Conservation (phyloP, 2,797 vertebrate genomes). For the Gymnoscopelus braueri region DNA sequence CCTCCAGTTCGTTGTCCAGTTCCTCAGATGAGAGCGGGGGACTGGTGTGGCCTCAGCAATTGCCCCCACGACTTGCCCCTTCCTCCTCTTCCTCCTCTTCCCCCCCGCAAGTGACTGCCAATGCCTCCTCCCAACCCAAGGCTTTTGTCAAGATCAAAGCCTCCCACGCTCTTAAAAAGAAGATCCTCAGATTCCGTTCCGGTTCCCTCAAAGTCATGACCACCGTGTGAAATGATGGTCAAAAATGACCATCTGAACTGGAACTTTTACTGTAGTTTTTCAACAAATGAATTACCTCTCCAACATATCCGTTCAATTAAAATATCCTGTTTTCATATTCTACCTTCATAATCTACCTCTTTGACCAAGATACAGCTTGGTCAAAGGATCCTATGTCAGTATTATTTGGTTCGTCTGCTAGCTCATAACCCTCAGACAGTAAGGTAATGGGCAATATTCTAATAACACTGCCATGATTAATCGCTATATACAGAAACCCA, state of each 20-base stretch:
- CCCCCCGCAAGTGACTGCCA: conserved; percentile 71
- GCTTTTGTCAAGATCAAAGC: conserved; percentile 94
- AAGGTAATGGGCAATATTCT: conserved; percentile 25
- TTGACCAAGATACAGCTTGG: neutral
- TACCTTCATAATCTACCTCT: conserved; percentile 51
- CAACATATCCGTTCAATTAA: conserved; percentile 8
- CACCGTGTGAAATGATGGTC: conserved; percentile 82
- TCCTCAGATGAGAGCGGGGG: conserved; percentile 90
- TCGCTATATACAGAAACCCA: neutral
- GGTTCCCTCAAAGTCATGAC: conserved; percentile 96
- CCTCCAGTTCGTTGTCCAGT: conserved; percentile 87
- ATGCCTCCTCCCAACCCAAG: conserved; percentile 76
- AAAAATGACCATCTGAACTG: neutral
- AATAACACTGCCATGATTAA: conserved; percentile 21
- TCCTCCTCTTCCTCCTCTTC: conserved; percentile 77
- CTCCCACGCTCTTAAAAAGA: conserved; percentile 93
- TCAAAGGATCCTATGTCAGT: conserved; percentile 16
- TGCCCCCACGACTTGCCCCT: conserved; percentile 85
- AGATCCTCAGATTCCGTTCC: conserved; percentile 91
- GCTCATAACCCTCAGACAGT: conserved; percentile 30
- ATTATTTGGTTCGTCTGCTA: conserved; percentile 27
- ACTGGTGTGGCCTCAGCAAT: conserved; percentile 91
- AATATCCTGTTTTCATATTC: conserved; percentile 14
- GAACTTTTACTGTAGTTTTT: neutral
- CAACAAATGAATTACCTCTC: too few species aligned